Percentiles rank a stretch among this genome's conserved stretches.
Evolutionary conservation across 2,797 vertebrate genomes (phyloP).

Genomic region (Betta splendens): DNA sequence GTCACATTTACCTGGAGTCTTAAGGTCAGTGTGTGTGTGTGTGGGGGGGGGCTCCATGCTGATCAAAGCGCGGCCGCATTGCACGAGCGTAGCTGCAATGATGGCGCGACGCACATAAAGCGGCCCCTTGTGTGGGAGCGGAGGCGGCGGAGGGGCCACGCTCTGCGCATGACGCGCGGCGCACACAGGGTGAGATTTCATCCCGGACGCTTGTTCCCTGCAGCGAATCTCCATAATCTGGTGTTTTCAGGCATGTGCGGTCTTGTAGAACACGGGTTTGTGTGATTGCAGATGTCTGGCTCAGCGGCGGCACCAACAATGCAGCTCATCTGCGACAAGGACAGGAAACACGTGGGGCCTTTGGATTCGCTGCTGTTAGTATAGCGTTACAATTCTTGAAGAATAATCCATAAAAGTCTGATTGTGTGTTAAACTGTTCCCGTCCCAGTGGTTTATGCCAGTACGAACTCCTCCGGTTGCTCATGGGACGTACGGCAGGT

Average conservation of each 20-base stretch:
- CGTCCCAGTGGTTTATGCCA: background rate
- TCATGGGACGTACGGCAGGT: background rate
- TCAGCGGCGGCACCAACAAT: slow-evolving; percentile 64
- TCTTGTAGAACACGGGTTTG: slow-evolving; percentile 67
- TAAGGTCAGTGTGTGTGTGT: slow-evolving; percentile 14
- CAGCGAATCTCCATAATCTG: slow-evolving; percentile 46
- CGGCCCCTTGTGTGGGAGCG: slow-evolving; percentile 25
- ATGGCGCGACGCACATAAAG: slow-evolving; percentile 35
- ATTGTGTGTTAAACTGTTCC: too few species aligned
- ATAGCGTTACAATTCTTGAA: too few species aligned
- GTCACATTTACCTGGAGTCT: slow-evolving; percentile 42
- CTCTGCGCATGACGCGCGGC: slow-evolving; percentile 12
- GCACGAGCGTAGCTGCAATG: slow-evolving; percentile 28
- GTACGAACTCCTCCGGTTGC: background rate
- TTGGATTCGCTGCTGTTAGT: too few species aligned
- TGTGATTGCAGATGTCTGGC: slow-evolving; percentile 58
- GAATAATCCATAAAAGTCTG: too few species aligned
- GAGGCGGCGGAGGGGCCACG: slow-evolving; percentile 3
- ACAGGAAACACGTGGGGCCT: slow-evolving; percentile 25
- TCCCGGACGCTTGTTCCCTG: slow-evolving; percentile 3
- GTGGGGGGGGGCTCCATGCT: slow-evolving; percentile 21
- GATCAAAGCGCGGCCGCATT: slow-evolving; percentile 41
- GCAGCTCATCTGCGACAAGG: slow-evolving; percentile 39
- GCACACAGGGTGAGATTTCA: slow-evolving; percentile 20
- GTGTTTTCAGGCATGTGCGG: slow-evolving; percentile 57